A percentile compares a stretch with the other conserved stretches of the same genome.
Conservation (phyloP, 2,888 invertebrate species). For the Tipula confusa region DNA sequence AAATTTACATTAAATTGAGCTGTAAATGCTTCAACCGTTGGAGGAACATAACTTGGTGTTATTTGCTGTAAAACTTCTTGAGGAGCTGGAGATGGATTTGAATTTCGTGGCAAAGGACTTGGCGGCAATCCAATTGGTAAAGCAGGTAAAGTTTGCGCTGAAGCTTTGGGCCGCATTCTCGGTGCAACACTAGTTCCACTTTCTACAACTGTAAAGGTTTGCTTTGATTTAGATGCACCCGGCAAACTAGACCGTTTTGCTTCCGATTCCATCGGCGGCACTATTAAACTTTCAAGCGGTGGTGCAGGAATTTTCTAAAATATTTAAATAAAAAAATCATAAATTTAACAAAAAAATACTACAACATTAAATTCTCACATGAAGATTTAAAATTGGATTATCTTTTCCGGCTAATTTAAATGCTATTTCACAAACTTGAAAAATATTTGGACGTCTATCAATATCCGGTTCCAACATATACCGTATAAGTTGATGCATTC, state of each 20-base stretch:
- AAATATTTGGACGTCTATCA: slow-evolving; percentile 79
- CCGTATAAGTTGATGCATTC: slow-evolving; percentile 68
- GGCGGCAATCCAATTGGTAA: slow-evolving; percentile 54
- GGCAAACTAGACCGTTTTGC: slow-evolving; percentile 52
- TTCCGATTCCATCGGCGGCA: slow-evolving; percentile 68
- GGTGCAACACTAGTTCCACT: slow-evolving; percentile 76
- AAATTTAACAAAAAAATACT: slow-evolving; percentile 20
- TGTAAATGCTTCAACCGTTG: slow-evolving; percentile 44
- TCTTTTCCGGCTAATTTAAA: slow-evolving; percentile 67
- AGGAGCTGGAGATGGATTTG: slow-evolving; percentile 44
- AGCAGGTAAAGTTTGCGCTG: slow-evolving; percentile 46
- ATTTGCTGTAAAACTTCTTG: slow-evolving; percentile 36
- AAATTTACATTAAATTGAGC: slow-evolving; percentile 50
- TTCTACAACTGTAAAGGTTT: slow-evolving; percentile 55
- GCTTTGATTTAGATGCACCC: slow-evolving; percentile 46
- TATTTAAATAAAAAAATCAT: slow-evolving; percentile 29
- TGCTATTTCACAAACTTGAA: slow-evolving; percentile 71
- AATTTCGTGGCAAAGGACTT: slow-evolving; percentile 52
- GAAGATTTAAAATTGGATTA: slow-evolving; percentile 75
- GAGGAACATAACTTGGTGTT: slow-evolving; percentile 28
- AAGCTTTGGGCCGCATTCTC: slow-evolving; percentile 69
- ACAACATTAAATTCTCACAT: slow-evolving; percentile 53
- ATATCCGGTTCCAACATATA: slow-evolving; percentile 82
- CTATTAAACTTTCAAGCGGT: slow-evolving; percentile 59
- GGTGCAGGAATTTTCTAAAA: slow-evolving; percentile 63